phyloP scores from a whole-genome alignment of 2,888 invertebrate genomes.

The Exephanes ischioxanthus region DNA sequence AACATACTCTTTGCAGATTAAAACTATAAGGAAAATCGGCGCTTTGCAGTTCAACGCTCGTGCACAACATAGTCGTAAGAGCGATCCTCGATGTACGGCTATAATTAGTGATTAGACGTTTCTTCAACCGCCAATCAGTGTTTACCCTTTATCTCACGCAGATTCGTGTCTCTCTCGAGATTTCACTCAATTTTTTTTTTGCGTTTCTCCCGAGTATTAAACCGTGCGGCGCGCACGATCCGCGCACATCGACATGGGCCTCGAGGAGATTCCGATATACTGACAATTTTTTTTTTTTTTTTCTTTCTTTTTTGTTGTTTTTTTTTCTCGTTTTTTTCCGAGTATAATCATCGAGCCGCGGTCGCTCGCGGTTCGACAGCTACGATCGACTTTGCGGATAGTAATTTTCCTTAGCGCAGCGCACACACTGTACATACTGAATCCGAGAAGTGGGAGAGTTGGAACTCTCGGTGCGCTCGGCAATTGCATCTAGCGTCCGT shows the following conservation, averaged over 20 bases:
- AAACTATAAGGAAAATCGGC: conserved; percentile 1
- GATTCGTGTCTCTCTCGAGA: conserved; percentile 28
- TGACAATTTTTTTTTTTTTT: conserved; percentile 60
- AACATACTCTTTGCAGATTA: conserved; percentile 25
- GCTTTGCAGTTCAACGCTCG: neutral
- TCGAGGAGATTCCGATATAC: conserved; percentile 63
- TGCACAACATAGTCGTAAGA: neutral
- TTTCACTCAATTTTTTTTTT: conserved; percentile 26
- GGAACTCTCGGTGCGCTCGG: conserved; percentile 35
- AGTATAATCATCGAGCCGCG: conserved; percentile 59
- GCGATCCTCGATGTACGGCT: conserved; percentile 13
- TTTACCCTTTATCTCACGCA: conserved; percentile 20
- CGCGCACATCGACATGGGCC: conserved; percentile 54
- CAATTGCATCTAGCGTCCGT: conserved; percentile 37
- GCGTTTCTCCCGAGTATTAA: conserved; percentile 17
- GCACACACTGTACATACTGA: neutral
- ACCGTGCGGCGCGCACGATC: conserved; percentile 53
- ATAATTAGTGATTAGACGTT: conserved; percentile 43
- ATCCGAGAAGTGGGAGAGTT: conserved; percentile 24
- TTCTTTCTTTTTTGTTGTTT: conserved; percentile 39
- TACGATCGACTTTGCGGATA: conserved; percentile 59
- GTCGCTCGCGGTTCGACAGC: conserved; percentile 54
- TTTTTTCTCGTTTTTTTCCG: conserved; percentile 52
- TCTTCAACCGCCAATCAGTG: conserved; percentile 7
- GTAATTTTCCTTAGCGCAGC: conserved; percentile 55